Percentiles rank a stretch among this genome's conserved stretches.
phyloP scores from a whole-genome alignment of 2,113 vertebrate genomes.

The Mola mola region DNA sequence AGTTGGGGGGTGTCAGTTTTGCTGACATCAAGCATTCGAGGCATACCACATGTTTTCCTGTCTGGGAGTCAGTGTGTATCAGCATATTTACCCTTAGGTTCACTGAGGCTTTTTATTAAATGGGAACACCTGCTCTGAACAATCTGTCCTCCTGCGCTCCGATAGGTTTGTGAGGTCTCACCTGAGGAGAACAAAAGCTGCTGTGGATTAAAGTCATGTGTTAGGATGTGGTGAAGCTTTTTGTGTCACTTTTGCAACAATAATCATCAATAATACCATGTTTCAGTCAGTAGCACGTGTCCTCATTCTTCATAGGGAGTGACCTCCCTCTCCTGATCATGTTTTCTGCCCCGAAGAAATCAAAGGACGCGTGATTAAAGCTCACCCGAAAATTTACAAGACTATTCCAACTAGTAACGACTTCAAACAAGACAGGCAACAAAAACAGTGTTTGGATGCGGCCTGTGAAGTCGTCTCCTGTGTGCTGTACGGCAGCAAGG shows the following conservation, averaged over 20 bases:
- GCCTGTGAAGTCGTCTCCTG: constrained; percentile 44
- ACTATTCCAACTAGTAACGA: constrained; percentile 32
- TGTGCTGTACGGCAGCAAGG: constrained; percentile 18
- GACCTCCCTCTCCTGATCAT: constrained; percentile 34
- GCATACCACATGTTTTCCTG: constrained; percentile 22
- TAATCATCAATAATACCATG: no score
- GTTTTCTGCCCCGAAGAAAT: constrained; percentile 16
- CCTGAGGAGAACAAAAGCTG: background rate
- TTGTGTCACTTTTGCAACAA: constrained; percentile 21
- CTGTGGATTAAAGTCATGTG: constrained; percentile 8
- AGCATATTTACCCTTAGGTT: constrained; percentile 37
- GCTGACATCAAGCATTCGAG: constrained; percentile 14
- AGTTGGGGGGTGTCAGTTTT: constrained; percentile 17
- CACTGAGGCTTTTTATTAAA: constrained; percentile 52
- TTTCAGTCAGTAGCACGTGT: no score
- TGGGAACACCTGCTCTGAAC: constrained; percentile 56
- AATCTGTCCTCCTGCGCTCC: background rate
- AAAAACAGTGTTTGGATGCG: constrained; percentile 39
- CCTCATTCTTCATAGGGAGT: constrained; percentile 7
- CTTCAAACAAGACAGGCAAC: constrained; percentile 46
- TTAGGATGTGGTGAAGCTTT: background rate
- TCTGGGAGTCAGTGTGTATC: constrained; percentile 21
- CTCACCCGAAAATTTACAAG: constrained; percentile 20
- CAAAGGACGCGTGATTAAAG: constrained; percentile 35
- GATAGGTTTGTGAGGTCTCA: constrained; percentile 1